Evolutionary conservation across 2,113 vertebrate species (phyloP).

Genomic region (Scortum barcoo): DNA sequence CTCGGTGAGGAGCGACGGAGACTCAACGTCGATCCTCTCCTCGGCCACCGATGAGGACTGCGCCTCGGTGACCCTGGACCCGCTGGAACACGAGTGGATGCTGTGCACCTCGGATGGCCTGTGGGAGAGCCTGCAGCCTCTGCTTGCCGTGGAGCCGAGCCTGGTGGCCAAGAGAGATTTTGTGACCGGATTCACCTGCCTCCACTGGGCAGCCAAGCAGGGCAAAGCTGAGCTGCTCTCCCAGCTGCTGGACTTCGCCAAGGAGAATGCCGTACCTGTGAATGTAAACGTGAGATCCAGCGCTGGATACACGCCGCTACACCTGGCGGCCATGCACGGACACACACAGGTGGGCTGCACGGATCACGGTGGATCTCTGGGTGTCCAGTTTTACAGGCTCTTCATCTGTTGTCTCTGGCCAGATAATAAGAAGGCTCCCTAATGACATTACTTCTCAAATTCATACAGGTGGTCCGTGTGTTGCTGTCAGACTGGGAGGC

Average conservation of each 20-base stretch:
- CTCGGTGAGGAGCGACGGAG: slow-evolving; percentile 76
- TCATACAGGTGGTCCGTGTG: slow-evolving; percentile 88
- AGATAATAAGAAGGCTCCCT: not conserved
- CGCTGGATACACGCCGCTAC: slow-evolving; percentile 93
- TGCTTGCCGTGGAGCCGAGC: slow-evolving; percentile 90
- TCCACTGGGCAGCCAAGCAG: slow-evolving; percentile 98
- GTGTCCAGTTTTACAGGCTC: no score
- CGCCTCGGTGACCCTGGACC: slow-evolving; percentile 90
- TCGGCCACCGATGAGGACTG: slow-evolving; percentile 81
- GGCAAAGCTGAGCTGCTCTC: slow-evolving; percentile 92
- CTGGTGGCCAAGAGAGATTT: slow-evolving; percentile 92
- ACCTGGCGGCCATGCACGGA: slow-evolving; percentile 96
- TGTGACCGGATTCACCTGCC: slow-evolving; percentile 94
- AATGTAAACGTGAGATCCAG: slow-evolving; percentile 92
- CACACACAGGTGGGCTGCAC: slow-evolving; percentile 82
- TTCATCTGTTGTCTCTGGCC: not conserved
- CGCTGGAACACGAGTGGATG: slow-evolving; percentile 98
- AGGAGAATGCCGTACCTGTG: slow-evolving; percentile 85
- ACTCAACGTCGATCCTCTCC: slow-evolving; percentile 86
- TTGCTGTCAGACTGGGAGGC: slow-evolving; percentile 94
- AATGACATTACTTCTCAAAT: not conserved
- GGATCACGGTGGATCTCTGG: not conserved
- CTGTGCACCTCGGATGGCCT: slow-evolving; percentile 91
- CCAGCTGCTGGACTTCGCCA: slow-evolving; percentile 89
- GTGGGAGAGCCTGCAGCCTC: slow-evolving; percentile 91